Conservation (phyloP, 2,113 vertebrate genomes). For the Gymnarchus niloticus region DNA sequence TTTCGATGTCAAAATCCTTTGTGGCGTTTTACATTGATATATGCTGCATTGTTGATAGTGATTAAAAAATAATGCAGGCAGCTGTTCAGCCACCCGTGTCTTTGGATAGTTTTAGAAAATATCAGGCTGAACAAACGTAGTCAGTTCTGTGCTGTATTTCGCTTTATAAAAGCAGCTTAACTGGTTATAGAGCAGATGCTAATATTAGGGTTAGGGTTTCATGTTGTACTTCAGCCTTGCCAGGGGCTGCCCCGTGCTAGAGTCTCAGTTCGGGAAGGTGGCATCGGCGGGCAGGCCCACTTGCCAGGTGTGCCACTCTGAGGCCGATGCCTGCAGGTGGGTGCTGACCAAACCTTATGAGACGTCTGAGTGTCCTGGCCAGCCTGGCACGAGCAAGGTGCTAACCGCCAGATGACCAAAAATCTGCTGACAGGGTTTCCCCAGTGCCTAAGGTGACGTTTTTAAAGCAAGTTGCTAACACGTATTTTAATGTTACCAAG, state of each 20-base stretch:
- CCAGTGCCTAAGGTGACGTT: constrained; percentile 31
- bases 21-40: neutral
- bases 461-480: neutral
- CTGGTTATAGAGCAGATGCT: too few species aligned
- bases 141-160: neutral
- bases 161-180: neutral
- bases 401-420: neutral
- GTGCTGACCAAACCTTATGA: too few species aligned
- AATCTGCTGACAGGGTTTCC: constrained; percentile 35
- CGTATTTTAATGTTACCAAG: constrained; percentile 41
- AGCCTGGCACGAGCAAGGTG: too few species aligned
- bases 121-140: neutral
- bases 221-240: too few species aligned
- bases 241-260: too few species aligned
- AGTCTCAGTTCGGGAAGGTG: neutral
- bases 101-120: neutral
- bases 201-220: too few species aligned
- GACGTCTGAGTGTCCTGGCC: too few species aligned
- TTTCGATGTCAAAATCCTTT: neutral
- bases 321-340: neutral
- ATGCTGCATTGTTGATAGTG: neutral
- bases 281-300: neutral
- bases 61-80: neutral
- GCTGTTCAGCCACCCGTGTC: neutral
- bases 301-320: neutral